Base-by-base conservation (phyloP, 53 echinoderm and acorn worm genomes). In the Arbacia lixula region DNA sequence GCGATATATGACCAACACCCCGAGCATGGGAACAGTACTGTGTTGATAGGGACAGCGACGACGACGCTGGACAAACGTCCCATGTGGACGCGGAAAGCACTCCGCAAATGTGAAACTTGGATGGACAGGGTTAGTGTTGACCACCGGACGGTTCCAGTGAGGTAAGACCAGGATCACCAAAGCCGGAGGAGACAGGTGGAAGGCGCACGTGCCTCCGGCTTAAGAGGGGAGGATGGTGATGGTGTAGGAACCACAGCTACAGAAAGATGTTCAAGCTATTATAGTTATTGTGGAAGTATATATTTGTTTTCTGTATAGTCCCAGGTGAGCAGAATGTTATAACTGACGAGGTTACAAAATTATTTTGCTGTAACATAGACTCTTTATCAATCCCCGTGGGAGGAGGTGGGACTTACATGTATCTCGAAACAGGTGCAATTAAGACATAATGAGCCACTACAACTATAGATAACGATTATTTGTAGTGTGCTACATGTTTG, bases 401-500 rank as follows among this genome's bases (percentile, higher is more conserved):
- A 52, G 37, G 78, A 77, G 25, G 26, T 58, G 37, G 36, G 78
- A 37, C 40, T 34, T 41, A 34, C 41, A 81, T 81, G 64, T 81
- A 81, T 63, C 43, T 63, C 64, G 46, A 81, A 81, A 81, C 63
- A 81, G 82, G 82, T 81, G 82, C 82, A 81, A 81, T 81, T 61
- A 81, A 63, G 82, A 81, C 50, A 43, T 81, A 63, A 63, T 81
- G 24, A 81, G 82, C 82, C 82, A 81, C 82, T 81, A 81, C 82
- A 63, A 31, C 28, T 81, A 49, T 41, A 42, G 38, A 64, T 12
- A 24, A 28, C 63, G 31, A 55, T 74, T 50, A 74, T 50, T 57
- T 56, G 82, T 81, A 81, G 82, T 81, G 82, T 81, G 82, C 82
- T 81, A 81, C 39, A 81, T 81, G 82, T 81, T 78, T 49, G 43